phyloP scores from a whole-genome alignment of 2,888 invertebrate genomes.

The Girardia tigrina region DNA sequence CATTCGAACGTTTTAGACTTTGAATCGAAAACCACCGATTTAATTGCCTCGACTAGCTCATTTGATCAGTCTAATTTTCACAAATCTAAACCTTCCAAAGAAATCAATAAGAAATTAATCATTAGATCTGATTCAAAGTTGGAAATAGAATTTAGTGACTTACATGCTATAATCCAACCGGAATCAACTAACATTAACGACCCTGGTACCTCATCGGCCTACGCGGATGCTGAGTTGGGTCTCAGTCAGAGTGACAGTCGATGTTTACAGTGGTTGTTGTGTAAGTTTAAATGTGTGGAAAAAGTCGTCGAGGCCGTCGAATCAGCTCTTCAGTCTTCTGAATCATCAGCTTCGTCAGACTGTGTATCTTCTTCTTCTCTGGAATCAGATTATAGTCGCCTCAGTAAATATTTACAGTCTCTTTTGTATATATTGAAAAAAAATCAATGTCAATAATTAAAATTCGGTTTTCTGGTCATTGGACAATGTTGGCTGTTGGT shows the following conservation, averaged over 20 bases:
- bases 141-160: background rate
- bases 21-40: background rate
- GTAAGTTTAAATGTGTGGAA: background rate
- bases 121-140: background rate
- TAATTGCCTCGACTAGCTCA: background rate
- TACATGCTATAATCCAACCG: background rate
- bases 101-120: background rate
- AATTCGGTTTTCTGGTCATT: background rate
- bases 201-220: background rate
- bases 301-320: background rate
- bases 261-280: background rate
- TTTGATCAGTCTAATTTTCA: background rate
- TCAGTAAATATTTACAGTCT: conserved; percentile 19
- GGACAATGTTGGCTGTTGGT: background rate
- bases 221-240: background rate
- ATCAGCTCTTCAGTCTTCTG: background rate
- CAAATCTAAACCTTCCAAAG: background rate
- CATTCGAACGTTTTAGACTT: background rate
- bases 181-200: background rate
- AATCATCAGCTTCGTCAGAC: background rate
- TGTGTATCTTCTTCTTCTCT: background rate
- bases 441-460: background rate
- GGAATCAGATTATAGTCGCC: background rate
- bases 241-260: background rate
- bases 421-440: conserved; percentile 9